A percentile compares a stretch with the other conserved stretches of the same genome.
phyloP scores from a whole-genome alignment of 2,888 invertebrate species.

The Ornithoptera alexandrae region DNA sequence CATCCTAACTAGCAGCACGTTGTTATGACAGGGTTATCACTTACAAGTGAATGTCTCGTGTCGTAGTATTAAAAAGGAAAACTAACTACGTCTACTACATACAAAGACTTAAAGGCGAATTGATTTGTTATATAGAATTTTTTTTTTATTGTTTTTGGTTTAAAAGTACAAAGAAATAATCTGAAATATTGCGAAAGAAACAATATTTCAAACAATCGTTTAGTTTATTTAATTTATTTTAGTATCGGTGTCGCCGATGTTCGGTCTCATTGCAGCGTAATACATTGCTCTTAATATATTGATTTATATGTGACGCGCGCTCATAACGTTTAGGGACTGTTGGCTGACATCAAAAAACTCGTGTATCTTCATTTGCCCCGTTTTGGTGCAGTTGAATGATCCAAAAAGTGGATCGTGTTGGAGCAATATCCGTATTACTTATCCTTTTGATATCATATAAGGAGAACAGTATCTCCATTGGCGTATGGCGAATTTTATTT shows the following conservation, averaged over 20 bases:
- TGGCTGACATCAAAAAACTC: slow-evolving; percentile 7
- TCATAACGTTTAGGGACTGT: slow-evolving; percentile 1
- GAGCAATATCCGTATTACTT: too few relatives aligned
- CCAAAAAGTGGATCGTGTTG: too few relatives aligned
- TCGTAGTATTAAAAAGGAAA: too few relatives aligned
- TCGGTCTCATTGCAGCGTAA: slow-evolving; percentile 1
- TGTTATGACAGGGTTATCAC: too few relatives aligned
- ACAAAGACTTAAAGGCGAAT: too few relatives aligned
- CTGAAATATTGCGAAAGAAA: neutral
- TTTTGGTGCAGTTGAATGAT: neutral
- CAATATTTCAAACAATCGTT: neutral
- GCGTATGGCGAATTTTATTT: too few relatives aligned
- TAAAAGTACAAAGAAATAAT: neutral
- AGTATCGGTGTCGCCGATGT: slow-evolving; percentile 11
- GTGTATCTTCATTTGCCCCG: neutral
- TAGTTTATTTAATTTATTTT: slow-evolving; percentile 8
- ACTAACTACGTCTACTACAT: too few relatives aligned
- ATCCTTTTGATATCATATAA: too few relatives aligned
- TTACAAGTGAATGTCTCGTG: too few relatives aligned
- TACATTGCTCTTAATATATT: slow-evolving; percentile 5
- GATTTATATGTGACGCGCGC: slow-evolving; percentile 10
- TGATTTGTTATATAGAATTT: too few relatives aligned
- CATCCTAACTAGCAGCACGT: too few relatives aligned
- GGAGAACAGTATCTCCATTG: too few relatives aligned
- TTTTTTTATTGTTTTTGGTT: neutral